phyloP scores from a whole-genome alignment of 2,797 vertebrate genomes.

The Melanotaenia nigrans region DNA sequence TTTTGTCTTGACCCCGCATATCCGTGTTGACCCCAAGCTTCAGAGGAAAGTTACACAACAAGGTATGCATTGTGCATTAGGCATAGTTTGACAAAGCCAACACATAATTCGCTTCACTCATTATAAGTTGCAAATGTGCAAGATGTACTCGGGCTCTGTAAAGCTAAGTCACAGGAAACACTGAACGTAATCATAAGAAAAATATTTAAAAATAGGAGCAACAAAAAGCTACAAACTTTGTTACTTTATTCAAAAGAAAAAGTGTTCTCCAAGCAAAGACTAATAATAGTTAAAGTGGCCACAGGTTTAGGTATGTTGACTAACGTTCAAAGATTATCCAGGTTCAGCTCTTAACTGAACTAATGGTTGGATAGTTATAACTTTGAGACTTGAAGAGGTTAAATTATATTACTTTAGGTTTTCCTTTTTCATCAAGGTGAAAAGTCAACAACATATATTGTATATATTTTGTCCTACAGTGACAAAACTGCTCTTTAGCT shows the following conservation, averaged over 20 bases:
- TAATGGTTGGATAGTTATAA: too few relatives aligned
- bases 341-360: background rate
- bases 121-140: conserved; percentile 4
- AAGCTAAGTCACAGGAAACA: background rate
- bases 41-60: conserved; percentile 50
- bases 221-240: background rate
- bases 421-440: background rate
- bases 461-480: background rate
- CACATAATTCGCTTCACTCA: conserved; percentile 19
- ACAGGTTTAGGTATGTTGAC: background rate
- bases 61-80: conserved; percentile 55
- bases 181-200: background rate
- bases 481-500: background rate
- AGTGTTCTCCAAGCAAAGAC: background rate
- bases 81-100: conserved; percentile 35
- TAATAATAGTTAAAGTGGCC: background rate
- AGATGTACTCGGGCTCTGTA: conserved; percentile 6
- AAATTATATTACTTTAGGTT: background rate
- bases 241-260: background rate
- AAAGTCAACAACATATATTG: background rate
- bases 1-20: conserved; percentile 22
- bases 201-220: background rate
- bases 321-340: background rate
- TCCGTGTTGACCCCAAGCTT: conserved; percentile 15
- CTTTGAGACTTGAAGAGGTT: too few relatives aligned